Evolutionary conservation across 2,797 vertebrate species (phyloP).

Genomic region (Hydrophis major): DNA sequence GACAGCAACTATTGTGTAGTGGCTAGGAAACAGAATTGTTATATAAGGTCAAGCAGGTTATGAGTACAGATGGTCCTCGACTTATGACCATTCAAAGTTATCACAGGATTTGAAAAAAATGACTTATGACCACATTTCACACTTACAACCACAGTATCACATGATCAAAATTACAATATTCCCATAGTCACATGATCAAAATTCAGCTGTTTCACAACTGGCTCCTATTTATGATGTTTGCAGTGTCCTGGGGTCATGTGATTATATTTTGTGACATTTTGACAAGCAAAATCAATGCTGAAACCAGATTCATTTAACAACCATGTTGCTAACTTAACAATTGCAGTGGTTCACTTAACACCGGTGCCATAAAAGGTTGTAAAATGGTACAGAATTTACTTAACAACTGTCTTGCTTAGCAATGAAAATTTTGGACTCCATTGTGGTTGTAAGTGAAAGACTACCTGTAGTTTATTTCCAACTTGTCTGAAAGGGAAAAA

Average conservation of each 20-base stretch:
- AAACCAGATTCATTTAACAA: background rate
- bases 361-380: background rate
- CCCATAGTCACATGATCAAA: no score
- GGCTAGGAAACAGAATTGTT: background rate
- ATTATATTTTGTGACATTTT: no score
- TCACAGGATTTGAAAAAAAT: background rate
- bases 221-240: no score
- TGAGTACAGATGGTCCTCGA: background rate
- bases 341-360: background rate
- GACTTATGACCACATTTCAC: background rate
- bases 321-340: background rate
- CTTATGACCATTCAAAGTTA: background rate
- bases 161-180: background rate
- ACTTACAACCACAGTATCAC: background rate
- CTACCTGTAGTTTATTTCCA: background rate
- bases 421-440: background rate
- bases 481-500: background rate
- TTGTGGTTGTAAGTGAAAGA: background rate
- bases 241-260: no score
- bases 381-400: background rate
- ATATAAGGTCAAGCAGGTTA: background rate
- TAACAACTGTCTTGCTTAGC: background rate
- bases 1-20: background rate
- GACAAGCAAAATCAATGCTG: background rate
- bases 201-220: no score